These are phyloP conservation scores for Cephus cinctus DNA, from an alignment of 1,140 invertebrate genomes.

Conservation along the genomic window DNA sequence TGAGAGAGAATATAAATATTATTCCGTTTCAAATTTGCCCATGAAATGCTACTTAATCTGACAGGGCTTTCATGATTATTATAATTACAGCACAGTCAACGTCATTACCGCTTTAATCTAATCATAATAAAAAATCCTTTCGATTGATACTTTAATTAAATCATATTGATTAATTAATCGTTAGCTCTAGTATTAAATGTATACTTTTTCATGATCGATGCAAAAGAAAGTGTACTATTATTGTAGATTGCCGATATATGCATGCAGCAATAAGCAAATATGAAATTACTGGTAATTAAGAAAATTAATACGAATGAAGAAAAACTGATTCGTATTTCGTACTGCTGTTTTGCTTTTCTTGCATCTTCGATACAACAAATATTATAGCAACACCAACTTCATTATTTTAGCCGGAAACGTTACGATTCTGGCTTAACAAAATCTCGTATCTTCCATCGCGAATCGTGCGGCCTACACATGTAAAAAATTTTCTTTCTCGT, in stretches of 20 bases:
- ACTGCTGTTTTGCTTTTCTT: too few relatives aligned
- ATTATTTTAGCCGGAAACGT: too few relatives aligned
- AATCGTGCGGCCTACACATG: too few relatives aligned
- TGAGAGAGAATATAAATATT: constrained; percentile 9
- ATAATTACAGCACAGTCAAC: constrained; percentile 12
- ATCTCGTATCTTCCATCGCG: too few relatives aligned
- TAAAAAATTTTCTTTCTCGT: too few relatives aligned
- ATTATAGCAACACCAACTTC: too few relatives aligned
- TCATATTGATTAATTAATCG: constrained; percentile 15
- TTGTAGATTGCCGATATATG: background rate
- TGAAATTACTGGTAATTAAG: too few relatives aligned
- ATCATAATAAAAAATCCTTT: constrained; percentile 1
- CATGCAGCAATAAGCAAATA: background rate
- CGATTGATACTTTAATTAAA: constrained; percentile 11
- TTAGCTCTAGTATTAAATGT: constrained; percentile 23
- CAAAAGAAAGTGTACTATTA: constrained; percentile 21
- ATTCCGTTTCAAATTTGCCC: constrained; percentile 12
- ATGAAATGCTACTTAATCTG: constrained; percentile 1
- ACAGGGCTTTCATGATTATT: constrained; percentile 11
- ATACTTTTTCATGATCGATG: constrained; percentile 13
- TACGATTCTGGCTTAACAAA: too few relatives aligned
- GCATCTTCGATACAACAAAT: too few relatives aligned
- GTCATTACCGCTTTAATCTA: constrained; percentile 14
- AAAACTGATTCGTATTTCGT: too few relatives aligned
- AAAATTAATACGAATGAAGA: too few relatives aligned